A percentile compares a stretch with the other conserved stretches of the same genome.
Evolutionary conservation across 2,113 vertebrate species (phyloP).

Genomic region (Carassius auratus): DNA sequence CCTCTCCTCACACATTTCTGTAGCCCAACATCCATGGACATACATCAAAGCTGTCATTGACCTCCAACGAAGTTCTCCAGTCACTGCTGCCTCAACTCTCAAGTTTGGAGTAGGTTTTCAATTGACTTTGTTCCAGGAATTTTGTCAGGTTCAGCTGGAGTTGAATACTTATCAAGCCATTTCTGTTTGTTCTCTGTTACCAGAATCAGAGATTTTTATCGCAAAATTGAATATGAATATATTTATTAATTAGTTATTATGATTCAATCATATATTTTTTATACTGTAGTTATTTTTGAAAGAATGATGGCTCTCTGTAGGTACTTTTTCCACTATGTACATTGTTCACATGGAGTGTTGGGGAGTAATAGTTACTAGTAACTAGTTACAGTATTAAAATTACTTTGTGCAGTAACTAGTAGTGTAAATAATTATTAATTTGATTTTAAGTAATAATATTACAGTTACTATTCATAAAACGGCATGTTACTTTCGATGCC

Average conservation of each 20-base stretch:
- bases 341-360: not conserved
- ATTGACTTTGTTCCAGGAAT: not conserved
- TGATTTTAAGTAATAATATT: too few relatives aligned
- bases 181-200: not conserved
- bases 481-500: too few relatives aligned
- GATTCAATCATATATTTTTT: not conserved
- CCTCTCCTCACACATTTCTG: not conserved
- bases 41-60: not conserved
- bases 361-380: too few relatives aligned
- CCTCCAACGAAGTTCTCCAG: not conserved
- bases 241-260: not conserved
- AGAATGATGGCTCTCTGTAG: not conserved
- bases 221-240: not conserved
- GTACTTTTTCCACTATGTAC: not conserved
- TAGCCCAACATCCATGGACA: not conserved
- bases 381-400: too few relatives aligned
- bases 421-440: too few relatives aligned
- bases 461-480: too few relatives aligned
- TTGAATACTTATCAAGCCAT: constrained; percentile 4
- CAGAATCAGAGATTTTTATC: not conserved
- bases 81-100: not conserved
- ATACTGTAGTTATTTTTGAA: not conserved
- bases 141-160: not conserved
- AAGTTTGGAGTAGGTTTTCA: not conserved
- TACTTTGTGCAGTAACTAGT: too few relatives aligned